Conservation (phyloP, 1,140 invertebrate genomes). For the Dufourea novaeangliae region DNA sequence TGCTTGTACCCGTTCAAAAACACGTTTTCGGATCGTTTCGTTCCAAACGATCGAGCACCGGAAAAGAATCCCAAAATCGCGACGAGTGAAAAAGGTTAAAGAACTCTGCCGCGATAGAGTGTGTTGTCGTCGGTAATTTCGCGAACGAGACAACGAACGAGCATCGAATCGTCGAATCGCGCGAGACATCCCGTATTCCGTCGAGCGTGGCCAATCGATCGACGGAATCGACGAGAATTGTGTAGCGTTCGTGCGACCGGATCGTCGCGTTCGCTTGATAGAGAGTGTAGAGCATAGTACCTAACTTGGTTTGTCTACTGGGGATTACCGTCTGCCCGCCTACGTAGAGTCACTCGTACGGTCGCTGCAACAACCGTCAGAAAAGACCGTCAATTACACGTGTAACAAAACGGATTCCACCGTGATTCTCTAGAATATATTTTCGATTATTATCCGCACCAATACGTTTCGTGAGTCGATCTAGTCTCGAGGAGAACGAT, state of each 20-base stretch:
- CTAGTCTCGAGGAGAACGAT: too few relatives aligned
- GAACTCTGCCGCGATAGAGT: not conserved
- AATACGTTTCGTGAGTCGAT: not conserved
- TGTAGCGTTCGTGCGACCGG: conserved; percentile 10
- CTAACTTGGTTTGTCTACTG: conserved; percentile 79
- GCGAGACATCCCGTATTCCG: not conserved
- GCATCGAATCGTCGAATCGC: not conserved
- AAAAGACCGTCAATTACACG: conserved; percentile 75
- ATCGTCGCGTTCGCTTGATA: conserved; percentile 59
- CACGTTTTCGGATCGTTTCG: not conserved
- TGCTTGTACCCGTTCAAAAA: too few relatives aligned
- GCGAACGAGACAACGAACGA: not conserved
- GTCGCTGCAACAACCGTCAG: conserved; percentile 82
- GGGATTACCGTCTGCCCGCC: conserved; percentile 80
- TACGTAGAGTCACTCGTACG: conserved; percentile 81
- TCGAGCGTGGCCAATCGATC: not conserved
- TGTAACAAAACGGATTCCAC: conserved; percentile 66
- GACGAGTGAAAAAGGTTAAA: too few relatives aligned
- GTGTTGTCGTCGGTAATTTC: not conserved
- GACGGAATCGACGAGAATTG: not conserved
- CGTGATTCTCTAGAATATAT: conserved; percentile 72
- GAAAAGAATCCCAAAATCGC: too few relatives aligned
- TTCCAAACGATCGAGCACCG: not conserved
- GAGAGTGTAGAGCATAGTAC: conserved; percentile 70
- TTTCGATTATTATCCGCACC: conserved; percentile 59